These are phyloP conservation scores for Caerostris darwini DNA, from an alignment of 1,140 invertebrate genomes.

Conservation along the genomic window DNA sequence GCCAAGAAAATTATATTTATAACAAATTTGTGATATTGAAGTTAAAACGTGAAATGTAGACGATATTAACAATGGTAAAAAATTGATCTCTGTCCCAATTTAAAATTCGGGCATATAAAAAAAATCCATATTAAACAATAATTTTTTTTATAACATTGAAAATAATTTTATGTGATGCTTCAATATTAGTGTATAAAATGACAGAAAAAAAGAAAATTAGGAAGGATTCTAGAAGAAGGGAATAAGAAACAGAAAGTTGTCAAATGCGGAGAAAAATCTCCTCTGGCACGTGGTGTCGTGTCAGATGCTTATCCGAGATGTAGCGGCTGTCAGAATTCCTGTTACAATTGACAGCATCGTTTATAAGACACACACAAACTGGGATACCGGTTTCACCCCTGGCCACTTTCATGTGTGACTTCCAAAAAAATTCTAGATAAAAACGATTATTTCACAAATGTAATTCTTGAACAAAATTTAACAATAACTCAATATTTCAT, in stretches of 20 bases:
- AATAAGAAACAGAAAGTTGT: conserved; percentile 40
- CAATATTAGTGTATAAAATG: neutral
- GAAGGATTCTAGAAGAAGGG: neutral
- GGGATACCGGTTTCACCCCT: neutral
- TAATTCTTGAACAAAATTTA: too few relatives aligned
- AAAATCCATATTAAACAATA: too few relatives aligned
- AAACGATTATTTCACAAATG: neutral
- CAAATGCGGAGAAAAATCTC: conserved; percentile 47
- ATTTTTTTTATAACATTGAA: too few relatives aligned
- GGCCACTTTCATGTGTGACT: neutral
- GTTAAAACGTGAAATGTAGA: too few relatives aligned
- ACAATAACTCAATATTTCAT: too few relatives aligned
- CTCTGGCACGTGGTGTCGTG: conserved; percentile 64
- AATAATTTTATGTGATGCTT: too few relatives aligned
- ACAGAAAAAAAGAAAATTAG: neutral
- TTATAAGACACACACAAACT: conserved; percentile 38
- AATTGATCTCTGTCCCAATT: too few relatives aligned
- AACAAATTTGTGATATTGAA: too few relatives aligned
- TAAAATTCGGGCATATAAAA: too few relatives aligned
- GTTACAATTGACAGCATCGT: conserved; percentile 72
- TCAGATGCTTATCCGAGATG: conserved; percentile 74
- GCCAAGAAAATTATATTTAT: too few relatives aligned
- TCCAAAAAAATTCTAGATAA: neutral
- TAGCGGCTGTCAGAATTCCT: conserved; percentile 45
- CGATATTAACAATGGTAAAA: too few relatives aligned